These are phyloP conservation scores for Melinaea marsaeus DNA, from an alignment of 2,888 invertebrate genomes.

Conservation along the genomic window DNA sequence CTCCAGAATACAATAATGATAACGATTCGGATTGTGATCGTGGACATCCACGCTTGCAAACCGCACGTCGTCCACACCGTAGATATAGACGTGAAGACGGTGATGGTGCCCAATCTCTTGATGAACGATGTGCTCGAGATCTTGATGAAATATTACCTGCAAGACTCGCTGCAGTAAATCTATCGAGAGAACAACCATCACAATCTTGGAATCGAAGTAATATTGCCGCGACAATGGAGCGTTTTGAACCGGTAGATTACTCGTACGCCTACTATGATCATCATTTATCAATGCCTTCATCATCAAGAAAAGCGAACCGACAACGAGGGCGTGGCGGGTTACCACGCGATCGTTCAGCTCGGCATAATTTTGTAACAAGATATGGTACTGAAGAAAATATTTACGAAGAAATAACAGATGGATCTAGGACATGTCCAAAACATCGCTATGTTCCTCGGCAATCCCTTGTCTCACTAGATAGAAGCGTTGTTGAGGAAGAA, in stretches of 20 bases:
- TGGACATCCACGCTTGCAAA: conserved; percentile 60
- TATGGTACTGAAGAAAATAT: conserved; percentile 92
- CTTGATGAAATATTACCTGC: conserved; percentile 74
- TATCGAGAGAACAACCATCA: conserved; percentile 63
- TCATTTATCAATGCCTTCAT: conserved; percentile 81
- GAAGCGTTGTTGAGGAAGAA: conserved; percentile 89
- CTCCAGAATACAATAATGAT: conserved; percentile 67
- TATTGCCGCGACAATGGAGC: conserved; percentile 81
- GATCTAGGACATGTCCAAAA: conserved; percentile 73
- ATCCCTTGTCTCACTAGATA: conserved; percentile 82
- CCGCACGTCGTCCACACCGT: conserved; percentile 59
- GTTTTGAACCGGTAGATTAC: conserved; percentile 84
- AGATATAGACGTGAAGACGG: conserved; percentile 66
- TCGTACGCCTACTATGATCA: conserved; percentile 91
- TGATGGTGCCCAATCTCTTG: conserved; percentile 68
- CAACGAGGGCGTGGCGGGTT: conserved; percentile 67
- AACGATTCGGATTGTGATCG: conserved; percentile 65
- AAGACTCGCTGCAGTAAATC: conserved; percentile 69
- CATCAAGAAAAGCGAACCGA: conserved; percentile 66
- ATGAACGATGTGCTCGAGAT: conserved; percentile 70
- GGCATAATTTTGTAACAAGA: conserved; percentile 85
- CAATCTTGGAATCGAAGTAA: conserved; percentile 81
- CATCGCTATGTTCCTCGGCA: conserved; percentile 73
- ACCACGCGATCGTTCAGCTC: conserved; percentile 65
- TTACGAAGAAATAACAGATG: conserved; percentile 87